phyloP scores from a whole-genome alignment of 2,113 vertebrate species.

The Colossoma macropomum region DNA sequence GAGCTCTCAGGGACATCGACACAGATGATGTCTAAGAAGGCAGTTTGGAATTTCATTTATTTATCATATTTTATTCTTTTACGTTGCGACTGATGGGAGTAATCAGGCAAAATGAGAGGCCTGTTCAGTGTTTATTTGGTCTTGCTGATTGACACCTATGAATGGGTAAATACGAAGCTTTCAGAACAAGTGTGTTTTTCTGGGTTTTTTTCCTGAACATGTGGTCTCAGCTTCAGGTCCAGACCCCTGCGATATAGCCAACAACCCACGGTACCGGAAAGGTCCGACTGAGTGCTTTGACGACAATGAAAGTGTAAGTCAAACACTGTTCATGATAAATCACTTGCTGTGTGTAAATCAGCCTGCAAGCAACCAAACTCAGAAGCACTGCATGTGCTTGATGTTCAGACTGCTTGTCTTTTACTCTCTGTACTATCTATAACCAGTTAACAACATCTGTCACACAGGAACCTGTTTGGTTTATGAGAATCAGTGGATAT shows the following conservation, averaged over 20 bases:
- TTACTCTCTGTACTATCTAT: constrained; percentile 69
- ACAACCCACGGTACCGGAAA: constrained; percentile 90
- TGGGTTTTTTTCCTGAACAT: constrained; percentile 77
- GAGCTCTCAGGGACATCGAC: not conserved
- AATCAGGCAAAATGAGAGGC: not conserved
- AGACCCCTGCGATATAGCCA: constrained; percentile 86
- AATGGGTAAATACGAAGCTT: not conserved
- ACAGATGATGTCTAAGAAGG: not conserved
- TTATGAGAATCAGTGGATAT: not conserved
- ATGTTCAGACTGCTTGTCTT: constrained; percentile 47
- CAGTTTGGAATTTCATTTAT: not conserved
- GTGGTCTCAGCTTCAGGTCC: constrained; percentile 85
- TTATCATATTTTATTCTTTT: too few species aligned
- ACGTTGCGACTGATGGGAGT: not conserved
- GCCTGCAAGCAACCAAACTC: not conserved
- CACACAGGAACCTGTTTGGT: constrained; percentile 63
- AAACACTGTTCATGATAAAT: not conserved
- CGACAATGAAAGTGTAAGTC: constrained; percentile 84
- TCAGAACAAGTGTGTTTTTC: not conserved
- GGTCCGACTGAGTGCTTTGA: constrained; percentile 91
- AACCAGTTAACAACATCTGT: constrained; percentile 76
- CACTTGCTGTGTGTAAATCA: not conserved
- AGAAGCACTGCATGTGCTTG: constrained; percentile 42
- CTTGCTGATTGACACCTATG: not conserved
- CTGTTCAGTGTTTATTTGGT: not conserved